Conservation (phyloP, 2,888 invertebrate species). For the Chrysolina oricalcia region DNA sequence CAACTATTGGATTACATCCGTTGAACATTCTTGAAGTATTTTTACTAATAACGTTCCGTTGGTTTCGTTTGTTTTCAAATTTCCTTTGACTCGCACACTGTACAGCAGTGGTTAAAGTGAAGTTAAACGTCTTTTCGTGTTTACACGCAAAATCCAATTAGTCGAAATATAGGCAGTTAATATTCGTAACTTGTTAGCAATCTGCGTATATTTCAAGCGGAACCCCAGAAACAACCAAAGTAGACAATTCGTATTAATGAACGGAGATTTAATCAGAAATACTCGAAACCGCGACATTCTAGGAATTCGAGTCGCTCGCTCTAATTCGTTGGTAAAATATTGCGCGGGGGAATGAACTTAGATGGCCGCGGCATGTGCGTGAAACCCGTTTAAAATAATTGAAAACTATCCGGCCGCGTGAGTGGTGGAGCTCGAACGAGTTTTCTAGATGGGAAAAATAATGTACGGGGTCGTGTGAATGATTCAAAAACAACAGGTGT, state of each 20-base stretch:
- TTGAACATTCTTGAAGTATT: no score
- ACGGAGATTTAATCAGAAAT: constrained; percentile 11
- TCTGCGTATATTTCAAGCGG: constrained; percentile 6
- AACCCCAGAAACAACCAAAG: constrained; percentile 12
- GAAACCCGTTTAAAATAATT: constrained; percentile 4
- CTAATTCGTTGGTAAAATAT: constrained; percentile 15
- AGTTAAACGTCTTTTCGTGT: no score
- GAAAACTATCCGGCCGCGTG: not conserved
- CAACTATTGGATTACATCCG: no score
- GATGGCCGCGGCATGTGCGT: constrained; percentile 1
- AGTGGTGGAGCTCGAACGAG: not conserved
- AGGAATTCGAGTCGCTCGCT: constrained; percentile 16
- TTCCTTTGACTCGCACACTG: no score
- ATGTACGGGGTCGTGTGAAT: not conserved
- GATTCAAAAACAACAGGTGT: not conserved
- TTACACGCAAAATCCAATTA: not conserved
- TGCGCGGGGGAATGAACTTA: constrained; percentile 11
- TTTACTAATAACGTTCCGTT: no score
- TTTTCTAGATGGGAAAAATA: not conserved
- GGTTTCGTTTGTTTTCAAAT: no score
- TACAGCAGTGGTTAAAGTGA: no score
- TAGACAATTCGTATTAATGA: constrained; percentile 17
- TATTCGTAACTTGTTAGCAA: not conserved
- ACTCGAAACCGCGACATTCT: constrained; percentile 3
- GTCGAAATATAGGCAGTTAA: not conserved